Base-by-base conservation (phyloP, 37 sponge, comb jelly and placozoan genomes). In the Chondrilla cf. caribensis region DNA sequence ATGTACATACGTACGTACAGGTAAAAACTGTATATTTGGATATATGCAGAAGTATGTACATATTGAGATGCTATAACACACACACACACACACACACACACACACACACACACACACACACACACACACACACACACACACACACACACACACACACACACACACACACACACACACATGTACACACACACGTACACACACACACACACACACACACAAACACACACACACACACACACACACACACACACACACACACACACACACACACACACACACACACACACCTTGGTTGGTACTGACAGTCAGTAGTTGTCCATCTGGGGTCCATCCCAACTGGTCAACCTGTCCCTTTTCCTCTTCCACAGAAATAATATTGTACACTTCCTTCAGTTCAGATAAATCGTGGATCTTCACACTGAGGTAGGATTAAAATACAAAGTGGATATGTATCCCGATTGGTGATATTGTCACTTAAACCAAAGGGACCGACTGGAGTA, bases 351-450 rank as follows among this genome's bases (percentile, higher is more conserved):
- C 90, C 68, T 84, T 84, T 60, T 91, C 89, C 60, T 95, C 99
- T 28, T 98, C 99, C 41, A 98, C 83, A 65, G 84, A 42, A 32
- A 95, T 78, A 32, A 98, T 95, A 25, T 55, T 89, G 65, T 95
- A 93, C 24, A 93, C 91, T 17, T 93, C 99, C 78, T 95, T 93
- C 39, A 95, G 84, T 31, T 98, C 99, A 19, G 60, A 24, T 29
- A 95, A 44, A 58, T 98, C 96, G 84, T 95, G 95, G 39, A 97
- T 79, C 47, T 97, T 97, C 59, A 97, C 87, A 55, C 97, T 92
- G 32, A 0, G 65, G 0, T 21, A 35, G 33, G n/a, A n/a, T 44
- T n/a, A 25, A 35, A n/a, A 40, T 41, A 24, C 19, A 79, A 29
- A 40, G 55, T 70, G 60, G 58, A n/a, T n/a, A n/a, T n/a, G n/a